Base-by-base conservation (phyloP, 2,888 invertebrate genomes). In the Spodoptera littoralis region DNA sequence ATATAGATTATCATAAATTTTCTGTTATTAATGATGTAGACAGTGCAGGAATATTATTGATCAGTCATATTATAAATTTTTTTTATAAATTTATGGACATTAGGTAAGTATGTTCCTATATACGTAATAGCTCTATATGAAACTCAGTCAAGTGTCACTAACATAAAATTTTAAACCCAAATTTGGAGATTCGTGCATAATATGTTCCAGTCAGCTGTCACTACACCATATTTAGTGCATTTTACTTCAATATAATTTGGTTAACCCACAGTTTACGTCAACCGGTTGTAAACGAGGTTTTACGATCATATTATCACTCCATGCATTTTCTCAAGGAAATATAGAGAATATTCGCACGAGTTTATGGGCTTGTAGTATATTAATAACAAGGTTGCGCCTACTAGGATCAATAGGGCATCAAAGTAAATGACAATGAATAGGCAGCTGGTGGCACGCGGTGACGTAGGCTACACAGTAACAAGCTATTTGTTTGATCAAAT, bases 351-450 rank as follows among this genome's bases (percentile, higher is more conserved):
- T 68, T 53, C 52, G 72, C 57, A 65, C 78, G 74, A 78, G 74
- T 81, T 82, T 82, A 81, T 84, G 76, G 5, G 80, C 84, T 84
- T 84, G 81, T 73, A 73, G 74, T 83, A 78, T 76, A 75, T 77
- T 75, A 80, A 83, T 83, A 85, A 82, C 76, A 76, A 73, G 77
- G 77, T 70, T 54, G 67, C 85, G 85, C 81, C 85, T 82, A 81
- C 74, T 66, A 81, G 85, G 90, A 90, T 91, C 90, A 88, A 90
- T 90, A 84, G 80, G 84, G 87, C 88, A 88, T 90, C 88, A 88
- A 83, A 87, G 88, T 85, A 88, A 90, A 90, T 89, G 89, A 90
- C 91, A 88, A 90, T 86, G 85, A 89, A 91, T 90, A 87, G 80
- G 83, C 70, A 80, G 68, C 66, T 75, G 71, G 76, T 70, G 70